Conservation (phyloP, 30 jellyfish, hydroid and myxozoan genomes). For the Chrysaora quinquecirrha region DNA sequence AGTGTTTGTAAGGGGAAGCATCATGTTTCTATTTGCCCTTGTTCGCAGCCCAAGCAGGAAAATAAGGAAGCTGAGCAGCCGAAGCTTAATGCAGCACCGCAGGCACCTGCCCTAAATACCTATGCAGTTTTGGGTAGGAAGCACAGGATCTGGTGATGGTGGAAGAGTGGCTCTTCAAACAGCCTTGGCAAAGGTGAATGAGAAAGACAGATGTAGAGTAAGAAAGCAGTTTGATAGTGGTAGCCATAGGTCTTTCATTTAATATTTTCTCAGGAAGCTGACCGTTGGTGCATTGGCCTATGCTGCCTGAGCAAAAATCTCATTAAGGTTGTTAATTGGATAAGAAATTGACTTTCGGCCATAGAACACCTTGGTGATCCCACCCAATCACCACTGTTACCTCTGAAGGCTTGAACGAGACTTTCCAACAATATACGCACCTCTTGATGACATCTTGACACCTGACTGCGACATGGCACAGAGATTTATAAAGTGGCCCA, state of each 20-base stretch:
- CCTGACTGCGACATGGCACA: too few species aligned
- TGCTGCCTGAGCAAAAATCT: too few species aligned
- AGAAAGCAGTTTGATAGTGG: not conserved
- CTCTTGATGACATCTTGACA: too few species aligned
- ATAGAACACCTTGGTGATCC: too few species aligned
- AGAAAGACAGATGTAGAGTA: not conserved
- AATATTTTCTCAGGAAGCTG: too few species aligned
- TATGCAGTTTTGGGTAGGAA: not conserved
- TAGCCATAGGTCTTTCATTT: not conserved
- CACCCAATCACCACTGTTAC: too few species aligned
- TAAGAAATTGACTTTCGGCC: too few species aligned
- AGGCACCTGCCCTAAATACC: not conserved
- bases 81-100: not conserved
- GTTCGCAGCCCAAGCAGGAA: not conserved
- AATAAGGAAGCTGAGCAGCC: not conserved
- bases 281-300: too few species aligned
- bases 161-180: not conserved
- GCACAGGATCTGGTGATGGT: conserved; percentile 2
- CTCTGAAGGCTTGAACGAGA: too few species aligned
- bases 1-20: not conserved
- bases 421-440: too few species aligned
- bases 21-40: not conserved
- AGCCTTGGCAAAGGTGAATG: not conserved
- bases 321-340: too few species aligned
- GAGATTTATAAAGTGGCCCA: too few species aligned